These are phyloP conservation scores for Notarius lentiginosus DNA, from an alignment of 2,113 vertebrate genomes.

Conservation along the genomic window DNA sequence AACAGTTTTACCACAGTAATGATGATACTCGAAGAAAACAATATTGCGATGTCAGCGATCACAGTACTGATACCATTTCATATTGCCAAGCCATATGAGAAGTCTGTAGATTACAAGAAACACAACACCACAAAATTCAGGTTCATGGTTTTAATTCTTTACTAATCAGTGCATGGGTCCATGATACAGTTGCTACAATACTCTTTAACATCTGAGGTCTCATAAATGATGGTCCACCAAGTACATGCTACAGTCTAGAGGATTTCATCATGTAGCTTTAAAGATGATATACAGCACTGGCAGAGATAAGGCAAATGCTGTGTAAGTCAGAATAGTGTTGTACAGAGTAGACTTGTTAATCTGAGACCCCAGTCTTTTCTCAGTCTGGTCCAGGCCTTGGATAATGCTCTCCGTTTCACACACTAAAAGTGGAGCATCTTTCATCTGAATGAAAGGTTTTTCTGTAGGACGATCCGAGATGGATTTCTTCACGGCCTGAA, in stretches of 20 bases:
- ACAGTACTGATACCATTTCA: neutral
- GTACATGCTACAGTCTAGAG: neutral
- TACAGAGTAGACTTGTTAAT: conserved; percentile 79
- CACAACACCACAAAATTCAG: neutral
- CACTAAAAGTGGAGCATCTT: conserved; percentile 59
- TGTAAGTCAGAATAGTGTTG: conserved; percentile 78
- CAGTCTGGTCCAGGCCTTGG: conserved; percentile 73
- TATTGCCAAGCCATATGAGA: neutral
- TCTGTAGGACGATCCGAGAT: conserved; percentile 60
- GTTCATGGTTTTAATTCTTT: conserved; percentile 31
- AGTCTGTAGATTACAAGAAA: neutral
- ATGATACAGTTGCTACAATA: neutral
- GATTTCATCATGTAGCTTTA: conserved; percentile 64
- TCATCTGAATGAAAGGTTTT: conserved; percentile 45
- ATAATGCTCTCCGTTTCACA: conserved; percentile 68
- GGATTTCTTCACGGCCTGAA: conserved; percentile 66
- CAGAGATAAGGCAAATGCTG: conserved; percentile 75
- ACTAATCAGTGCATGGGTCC: neutral
- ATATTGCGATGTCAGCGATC: neutral
- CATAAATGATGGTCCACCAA: conserved; percentile 24
- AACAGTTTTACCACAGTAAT: neutral
- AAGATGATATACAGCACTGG: conserved; percentile 86
- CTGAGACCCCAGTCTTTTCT: conserved; percentile 77
- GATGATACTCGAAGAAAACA: neutral
- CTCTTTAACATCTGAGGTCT: conserved; percentile 16